A percentile compares a stretch with the other conserved stretches of the same genome.
phyloP scores from a whole-genome alignment of 2,888 invertebrate species.

The Heliconius ismenius region DNA sequence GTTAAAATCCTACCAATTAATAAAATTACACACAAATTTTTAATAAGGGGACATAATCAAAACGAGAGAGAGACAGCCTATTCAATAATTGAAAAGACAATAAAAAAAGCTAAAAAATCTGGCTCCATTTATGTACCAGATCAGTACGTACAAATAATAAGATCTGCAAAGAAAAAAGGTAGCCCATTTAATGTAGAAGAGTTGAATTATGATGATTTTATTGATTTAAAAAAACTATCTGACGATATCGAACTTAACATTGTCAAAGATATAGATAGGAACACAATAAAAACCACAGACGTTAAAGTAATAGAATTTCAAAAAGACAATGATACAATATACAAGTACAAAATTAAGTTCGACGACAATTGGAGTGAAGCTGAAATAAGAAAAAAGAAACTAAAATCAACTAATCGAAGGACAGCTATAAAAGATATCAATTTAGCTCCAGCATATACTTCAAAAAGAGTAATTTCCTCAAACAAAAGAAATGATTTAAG shows the following conservation, averaged over 20 bases:
- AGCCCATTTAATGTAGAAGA: slow-evolving; percentile 45
- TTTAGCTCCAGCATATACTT: neutral
- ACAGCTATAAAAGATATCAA: neutral
- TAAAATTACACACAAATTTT: slow-evolving; percentile 29
- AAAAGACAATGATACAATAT: neutral
- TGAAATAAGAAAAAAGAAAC: neutral
- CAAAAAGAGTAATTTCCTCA: neutral
- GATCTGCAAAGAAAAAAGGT: slow-evolving; percentile 36
- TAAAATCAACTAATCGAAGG: neutral
- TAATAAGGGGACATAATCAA: slow-evolving; percentile 31
- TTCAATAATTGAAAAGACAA: slow-evolving; percentile 24
- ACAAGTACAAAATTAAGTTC: neutral
- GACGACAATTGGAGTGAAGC: neutral
- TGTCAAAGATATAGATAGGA: slow-evolving; percentile 30
- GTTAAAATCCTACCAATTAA: slow-evolving; percentile 2
- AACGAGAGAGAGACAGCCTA: slow-evolving; percentile 24
- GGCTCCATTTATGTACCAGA: slow-evolving; percentile 25
- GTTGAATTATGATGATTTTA: slow-evolving; percentile 46
- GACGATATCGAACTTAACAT: slow-evolving; percentile 5
- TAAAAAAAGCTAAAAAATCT: slow-evolving; percentile 21
- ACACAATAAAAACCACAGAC: slow-evolving; percentile 4
- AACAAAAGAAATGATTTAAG: neutral
- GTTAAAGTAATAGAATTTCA: neutral
- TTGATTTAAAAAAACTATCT: slow-evolving; percentile 45
- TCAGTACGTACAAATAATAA: slow-evolving; percentile 20